Evolutionary conservation across 2,113 vertebrate genomes (phyloP), one percentile per base, ranked within the genome.

Genomic region (Callopanchax toddi): DNA sequence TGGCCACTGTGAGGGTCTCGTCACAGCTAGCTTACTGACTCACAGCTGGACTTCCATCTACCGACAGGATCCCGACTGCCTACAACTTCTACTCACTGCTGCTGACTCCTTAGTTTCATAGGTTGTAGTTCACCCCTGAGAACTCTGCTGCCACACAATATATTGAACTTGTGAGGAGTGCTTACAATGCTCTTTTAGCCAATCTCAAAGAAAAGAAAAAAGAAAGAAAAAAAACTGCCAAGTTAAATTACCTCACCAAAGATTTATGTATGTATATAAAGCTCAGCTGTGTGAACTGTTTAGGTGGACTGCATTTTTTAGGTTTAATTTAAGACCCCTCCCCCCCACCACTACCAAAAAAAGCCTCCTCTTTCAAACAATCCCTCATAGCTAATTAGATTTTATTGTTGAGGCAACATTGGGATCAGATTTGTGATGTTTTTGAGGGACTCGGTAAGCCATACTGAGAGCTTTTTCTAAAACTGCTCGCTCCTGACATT

Each of bases 41-140:
- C 84, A 81, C 87, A 87, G 89, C 86, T 80, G 78, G 85, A 86
- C 67, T 78, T 67, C 79, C 69, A 63, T 84, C 86, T 78, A 79
- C 79, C 79, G 71, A 36, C 81, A 78, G 67, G 65, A 83, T 83
- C 76, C 79, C 23, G 5, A 58, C 82, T 58, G 60, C 79, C 64
- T 71, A 63, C 62, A 67, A 79, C 80, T 83, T 79, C 61, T 62
- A 45, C 77, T 73, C 40, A 39, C 67, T 78, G 81, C 71, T 91
- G 90, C 90, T 90, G 90, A 91, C 89, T 84, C 83, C 61, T 78
- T 84, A 59, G 42, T 89, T 88, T 91, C 64, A 74, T 61, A 68
- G 73, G 81, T 72, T 86, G 86, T 67, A 90, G 73, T 74, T 89
- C 81, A 89, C 89, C 85, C 90, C 63, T 75, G 90, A 89, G 89